Base-by-base conservation (phyloP, 1,140 invertebrate genomes). In the Calliopsis andreniformis region DNA sequence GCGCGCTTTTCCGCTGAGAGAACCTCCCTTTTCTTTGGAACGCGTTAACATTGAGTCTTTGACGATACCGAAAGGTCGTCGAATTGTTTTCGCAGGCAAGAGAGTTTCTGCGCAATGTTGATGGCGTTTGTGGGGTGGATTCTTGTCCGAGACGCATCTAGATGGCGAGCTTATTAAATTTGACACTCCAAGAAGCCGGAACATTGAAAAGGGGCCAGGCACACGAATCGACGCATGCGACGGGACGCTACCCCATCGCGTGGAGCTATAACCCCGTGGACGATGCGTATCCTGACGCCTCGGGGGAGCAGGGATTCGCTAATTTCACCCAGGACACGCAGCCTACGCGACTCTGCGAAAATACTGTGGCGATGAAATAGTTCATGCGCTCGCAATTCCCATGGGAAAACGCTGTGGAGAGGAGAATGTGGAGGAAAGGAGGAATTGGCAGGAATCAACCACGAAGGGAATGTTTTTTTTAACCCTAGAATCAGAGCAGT, bases 121-220 rank as follows among this genome's bases (percentile, higher is more conserved):
- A n/a, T 12, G 25, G 53, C 32, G 35, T 45, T 28, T 25, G 25
- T 45, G 45, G 61, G 51, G 49, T 28, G 35, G 67, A 67, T 77
- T 70, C 62, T 76, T 59, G 77, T 43, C 53, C 20, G 63, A 35
- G 43, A 78, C 67, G 63, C 80, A 76, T 70, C 71, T 43, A 66
- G 47, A 61, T 70, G 75, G 84, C 73, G 58, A 70, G 84, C 86
- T 91, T 91, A 92, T 92, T 89, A 87, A 89, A 92, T 92, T 92
- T 92, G 91, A 92, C 91, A 92, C 89, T 91, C 82, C 83, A 92
- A 90, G 88, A 91, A 91, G 83, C 89, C 90, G 88, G 89, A 89
- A 91, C 90, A 91, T 92, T 92, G 90, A 91, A 92, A 92, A 91
- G 89, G 90, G 91, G 87, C 78, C 73, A 80, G 88, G 72, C 86